Conservation (phyloP, 2,888 invertebrate genomes). For the Mamestra brassicae region DNA sequence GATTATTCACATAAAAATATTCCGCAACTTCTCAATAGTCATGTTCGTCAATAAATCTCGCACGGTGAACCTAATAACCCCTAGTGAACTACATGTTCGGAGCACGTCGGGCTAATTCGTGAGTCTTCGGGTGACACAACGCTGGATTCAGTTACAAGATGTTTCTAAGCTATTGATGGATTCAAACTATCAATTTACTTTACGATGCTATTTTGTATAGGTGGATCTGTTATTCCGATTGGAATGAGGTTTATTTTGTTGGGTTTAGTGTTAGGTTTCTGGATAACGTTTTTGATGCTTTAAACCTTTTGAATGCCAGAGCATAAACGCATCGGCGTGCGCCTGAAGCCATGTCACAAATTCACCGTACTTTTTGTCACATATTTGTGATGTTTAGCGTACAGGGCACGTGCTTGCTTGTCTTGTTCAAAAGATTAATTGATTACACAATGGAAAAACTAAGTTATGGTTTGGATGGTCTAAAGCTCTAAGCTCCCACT, state of each 20-base stretch:
- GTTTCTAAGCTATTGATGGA: constrained; percentile 46
- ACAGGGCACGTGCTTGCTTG: too few relatives aligned
- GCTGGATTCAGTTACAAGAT: constrained; percentile 65
- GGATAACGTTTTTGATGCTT: not conserved
- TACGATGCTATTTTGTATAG: constrained; percentile 38
- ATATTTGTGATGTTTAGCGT: too few relatives aligned
- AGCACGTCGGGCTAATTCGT: constrained; percentile 65
- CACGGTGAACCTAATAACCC: constrained; percentile 36
- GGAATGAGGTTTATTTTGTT: constrained; percentile 20
- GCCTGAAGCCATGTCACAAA: too few relatives aligned
- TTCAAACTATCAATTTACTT: constrained; percentile 46
- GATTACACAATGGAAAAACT: too few relatives aligned
- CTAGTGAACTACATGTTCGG: constrained; percentile 57
- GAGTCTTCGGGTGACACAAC: constrained; percentile 67
- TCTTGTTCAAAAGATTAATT: not conserved
- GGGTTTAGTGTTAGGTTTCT: not conserved
- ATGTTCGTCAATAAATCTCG: constrained; percentile 35
- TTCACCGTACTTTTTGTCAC: too few relatives aligned
- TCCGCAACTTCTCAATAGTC: constrained; percentile 22
- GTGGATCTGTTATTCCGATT: constrained; percentile 34
- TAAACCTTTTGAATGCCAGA: too few relatives aligned
- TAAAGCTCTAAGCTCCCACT: not conserved
- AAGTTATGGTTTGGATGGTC: not conserved
- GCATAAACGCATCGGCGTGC: too few relatives aligned
- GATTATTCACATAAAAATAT: constrained; percentile 1